Evolutionary conservation across 2,797 vertebrate species (phyloP), one percentile per base, ranked within the genome.

Genomic region (Sebastes nivosus): DNA sequence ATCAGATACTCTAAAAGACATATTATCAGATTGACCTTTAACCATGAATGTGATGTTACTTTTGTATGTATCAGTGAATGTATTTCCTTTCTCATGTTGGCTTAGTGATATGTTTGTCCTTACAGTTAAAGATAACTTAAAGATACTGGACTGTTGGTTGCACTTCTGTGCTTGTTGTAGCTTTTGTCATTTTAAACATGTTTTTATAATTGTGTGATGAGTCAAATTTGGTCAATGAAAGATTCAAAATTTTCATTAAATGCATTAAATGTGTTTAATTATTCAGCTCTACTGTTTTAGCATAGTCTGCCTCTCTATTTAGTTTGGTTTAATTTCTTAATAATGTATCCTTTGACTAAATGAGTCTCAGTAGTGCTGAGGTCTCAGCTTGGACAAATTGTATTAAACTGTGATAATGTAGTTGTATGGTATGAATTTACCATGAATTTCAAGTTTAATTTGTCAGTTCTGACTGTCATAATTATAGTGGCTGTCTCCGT

Each of bases 371-470:
- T 66, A 34, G 34, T 68, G 57, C 68, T 52, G 65, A 60, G 30
- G 16, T 72, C 77, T 80, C 68, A 63, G 27, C 77, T 25, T 38
- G 34, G 14, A 42, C 68, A 74, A 79, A 86, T 73, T 50, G 42
- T 70, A 58, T 77, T 60, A 81, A 83, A 78, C 58, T 68, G 52
- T 55, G 24, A 65, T 73, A 65, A 75, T 85, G 67, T 73, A 65
- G 76, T 84, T 82, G 72, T 79, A 82, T 72, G 69, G 50, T 67
- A 50, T 54, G 20, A n/a, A 61, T 77, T 72, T 67, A 75, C 77
- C n/a, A 2, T 72, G 61, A 75, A 73, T 69, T 76, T 78, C 29
- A 50, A 72, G 70, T 70, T 72, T 74, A 74, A 77, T 77, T 81
- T 77, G 54, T 83, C 60, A 36, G 29, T 80, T 69, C 20, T 4